Evolutionary conservation across 2,888 invertebrate species (phyloP).

Genomic region (Perdita meconis): DNA sequence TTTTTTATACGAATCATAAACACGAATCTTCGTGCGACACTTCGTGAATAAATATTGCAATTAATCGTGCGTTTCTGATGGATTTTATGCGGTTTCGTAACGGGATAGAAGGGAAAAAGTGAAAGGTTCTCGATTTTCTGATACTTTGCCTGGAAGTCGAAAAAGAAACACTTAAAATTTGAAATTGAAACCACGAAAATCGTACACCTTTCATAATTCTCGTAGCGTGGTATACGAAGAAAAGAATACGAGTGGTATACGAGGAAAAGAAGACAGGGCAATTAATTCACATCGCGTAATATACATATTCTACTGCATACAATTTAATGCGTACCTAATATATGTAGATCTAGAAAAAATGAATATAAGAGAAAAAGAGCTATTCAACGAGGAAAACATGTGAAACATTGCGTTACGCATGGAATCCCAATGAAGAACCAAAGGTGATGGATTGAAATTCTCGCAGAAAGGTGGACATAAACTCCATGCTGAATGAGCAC

Average conservation of each 20-base stretch:
- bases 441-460: too few relatives aligned
- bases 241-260: not conserved
- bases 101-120: slow-evolving; percentile 33
- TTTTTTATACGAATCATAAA: not conserved
- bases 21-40: not conserved
- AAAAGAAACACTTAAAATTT: slow-evolving; percentile 18
- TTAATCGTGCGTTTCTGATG: slow-evolving; percentile 1
- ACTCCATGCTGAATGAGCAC: slow-evolving; percentile 8
- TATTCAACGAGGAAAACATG: not conserved
- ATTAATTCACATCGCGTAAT: too few relatives aligned
- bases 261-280: too few relatives aligned
- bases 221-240: too few relatives aligned
- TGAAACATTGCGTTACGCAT: not conserved
- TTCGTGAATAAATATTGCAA: not conserved
- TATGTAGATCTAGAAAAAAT: slow-evolving; percentile 1
- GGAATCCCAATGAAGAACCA: slow-evolving; percentile 11
- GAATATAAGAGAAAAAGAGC: not conserved
- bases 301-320: too few relatives aligned
- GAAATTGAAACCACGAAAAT: slow-evolving; percentile 15
- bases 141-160: not conserved
- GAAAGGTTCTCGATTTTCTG: slow-evolving; percentile 39
- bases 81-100: slow-evolving; percentile 34
- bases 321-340: too few relatives aligned
- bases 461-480: not conserved
- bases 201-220: not conserved